Evolutionary conservation across 2,888 invertebrate genomes (phyloP).

Genomic region (Ceratothoa steindachneri): DNA sequence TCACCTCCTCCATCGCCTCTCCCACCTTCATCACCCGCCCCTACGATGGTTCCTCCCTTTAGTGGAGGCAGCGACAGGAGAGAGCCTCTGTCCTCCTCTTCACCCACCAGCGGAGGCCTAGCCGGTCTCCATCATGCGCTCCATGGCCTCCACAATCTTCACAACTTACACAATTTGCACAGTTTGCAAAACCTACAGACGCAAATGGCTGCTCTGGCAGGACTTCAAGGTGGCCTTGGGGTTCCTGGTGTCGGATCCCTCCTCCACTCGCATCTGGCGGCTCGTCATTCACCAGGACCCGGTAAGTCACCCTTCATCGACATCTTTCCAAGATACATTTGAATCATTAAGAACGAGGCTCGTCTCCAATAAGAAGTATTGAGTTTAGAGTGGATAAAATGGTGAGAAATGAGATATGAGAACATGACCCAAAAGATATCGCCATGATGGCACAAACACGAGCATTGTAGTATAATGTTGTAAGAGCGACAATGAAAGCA

Average conservation of each 20-base stretch:
- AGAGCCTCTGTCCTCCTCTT: neutral
- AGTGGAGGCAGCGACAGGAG: slow-evolving; percentile 20
- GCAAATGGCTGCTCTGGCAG: slow-evolving; percentile 45
- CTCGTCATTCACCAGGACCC: neutral
- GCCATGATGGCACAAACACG: no score
- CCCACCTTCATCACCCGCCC: slow-evolving; percentile 25
- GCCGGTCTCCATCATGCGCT: slow-evolving; percentile 44
- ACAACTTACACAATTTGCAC: slow-evolving; percentile 40
- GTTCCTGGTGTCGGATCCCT: slow-evolving; percentile 30
- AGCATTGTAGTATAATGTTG: no score
- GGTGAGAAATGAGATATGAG: no score
- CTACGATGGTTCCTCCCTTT: slow-evolving; percentile 27
- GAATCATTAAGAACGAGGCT: no score
- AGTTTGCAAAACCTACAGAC: slow-evolving; percentile 44
- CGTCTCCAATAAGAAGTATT: no score
- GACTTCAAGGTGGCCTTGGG: slow-evolving; percentile 38
- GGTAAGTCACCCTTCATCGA: no score
- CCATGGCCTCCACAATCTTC: slow-evolving; percentile 45
- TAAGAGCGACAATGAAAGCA: no score
- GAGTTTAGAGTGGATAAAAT: no score
- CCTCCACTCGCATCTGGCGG: slow-evolving; percentile 36
- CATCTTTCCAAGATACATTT: no score
- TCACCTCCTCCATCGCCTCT: slow-evolving; percentile 32
- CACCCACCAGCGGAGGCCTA: slow-evolving; percentile 21
- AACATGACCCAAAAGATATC: no score